Base-by-base conservation (phyloP, 2,888 invertebrate genomes). In the Strigamia maritima region DNA sequence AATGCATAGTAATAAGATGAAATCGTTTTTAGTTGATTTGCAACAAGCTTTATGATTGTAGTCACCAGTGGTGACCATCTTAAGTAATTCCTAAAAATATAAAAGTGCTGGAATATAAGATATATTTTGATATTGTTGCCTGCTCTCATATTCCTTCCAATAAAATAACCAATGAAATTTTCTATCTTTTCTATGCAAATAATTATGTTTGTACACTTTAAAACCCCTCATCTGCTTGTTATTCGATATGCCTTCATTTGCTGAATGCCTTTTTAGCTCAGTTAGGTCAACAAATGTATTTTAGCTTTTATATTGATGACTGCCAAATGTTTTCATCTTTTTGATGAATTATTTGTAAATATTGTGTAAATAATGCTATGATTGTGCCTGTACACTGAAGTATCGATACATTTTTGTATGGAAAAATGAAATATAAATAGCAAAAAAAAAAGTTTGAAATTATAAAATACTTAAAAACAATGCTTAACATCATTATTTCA, bases 131-230 rank as follows among this genome's bases (percentile, higher is more conserved):
- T 49, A 49, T 49, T 49, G 49, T 49, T 49, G 49, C 49, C 49
- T 49, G 49, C 8, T 16, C 49, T 49, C 16, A 49, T 49, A 49
- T 49, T 49, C 49, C 49, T 49, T 49, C 49, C 49, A 49, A 49
- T 35, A 35, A 35, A 49, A 12, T 49, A 49, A 19, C 49, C 49
- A 49, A 6, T 49, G 1, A 49, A 49, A 49, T 16, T 49, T 49
- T 49, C n/a, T 49, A 49, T 49, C 49, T 49, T 49, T 49, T 49
- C 49, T 49, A 49, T 49, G 49, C 49, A 49, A 49, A 49, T 49
- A 16, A 19, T 49, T 49, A 49, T 35, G 19, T 49, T 49, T 49
- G 49, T 49, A 49, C 19, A 49, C 14, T 49, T 49, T 19, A 12
- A n/a, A 49, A 19, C 49, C 49, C 49, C 19, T 49, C 49, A 49